phyloP scores from a whole-genome alignment of 2,888 invertebrate species.

The Unio delphinus region DNA sequence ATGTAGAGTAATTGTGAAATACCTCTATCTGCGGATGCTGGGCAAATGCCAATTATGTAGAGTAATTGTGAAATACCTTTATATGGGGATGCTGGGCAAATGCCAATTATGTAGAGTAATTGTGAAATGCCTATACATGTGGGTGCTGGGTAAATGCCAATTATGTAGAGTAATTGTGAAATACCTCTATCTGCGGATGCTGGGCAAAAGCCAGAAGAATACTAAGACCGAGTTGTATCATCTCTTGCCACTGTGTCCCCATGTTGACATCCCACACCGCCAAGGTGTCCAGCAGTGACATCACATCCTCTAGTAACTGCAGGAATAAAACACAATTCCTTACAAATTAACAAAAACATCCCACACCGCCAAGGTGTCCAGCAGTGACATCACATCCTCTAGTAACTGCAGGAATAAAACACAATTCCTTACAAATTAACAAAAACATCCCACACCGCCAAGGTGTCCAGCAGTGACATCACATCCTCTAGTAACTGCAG shows the following conservation, averaged over 20 bases:
- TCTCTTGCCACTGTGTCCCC: constrained; percentile 77
- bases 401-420: too few species aligned
- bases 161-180: constrained; percentile 5
- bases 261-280: constrained; percentile 76
- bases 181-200: constrained; percentile 64
- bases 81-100: not conserved
- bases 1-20: too few species aligned
- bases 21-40: too few species aligned
- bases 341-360: too few species aligned
- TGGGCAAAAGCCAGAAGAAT: constrained; percentile 67
- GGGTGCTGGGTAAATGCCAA: not conserved
- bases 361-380: too few species aligned
- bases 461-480: too few species aligned
- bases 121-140: not conserved
- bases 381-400: too few species aligned
- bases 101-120: not conserved
- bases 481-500: too few species aligned
- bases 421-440: too few species aligned
- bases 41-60: too few species aligned
- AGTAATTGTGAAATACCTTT: too few species aligned
- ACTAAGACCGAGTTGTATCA: constrained; percentile 74
- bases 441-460: too few species aligned
- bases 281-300: constrained; percentile 75
- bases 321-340: constrained; percentile 1
- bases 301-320: constrained; percentile 76